Conservation (phyloP, 2,113 vertebrate genomes). For the Heliornis fulica region DNA sequence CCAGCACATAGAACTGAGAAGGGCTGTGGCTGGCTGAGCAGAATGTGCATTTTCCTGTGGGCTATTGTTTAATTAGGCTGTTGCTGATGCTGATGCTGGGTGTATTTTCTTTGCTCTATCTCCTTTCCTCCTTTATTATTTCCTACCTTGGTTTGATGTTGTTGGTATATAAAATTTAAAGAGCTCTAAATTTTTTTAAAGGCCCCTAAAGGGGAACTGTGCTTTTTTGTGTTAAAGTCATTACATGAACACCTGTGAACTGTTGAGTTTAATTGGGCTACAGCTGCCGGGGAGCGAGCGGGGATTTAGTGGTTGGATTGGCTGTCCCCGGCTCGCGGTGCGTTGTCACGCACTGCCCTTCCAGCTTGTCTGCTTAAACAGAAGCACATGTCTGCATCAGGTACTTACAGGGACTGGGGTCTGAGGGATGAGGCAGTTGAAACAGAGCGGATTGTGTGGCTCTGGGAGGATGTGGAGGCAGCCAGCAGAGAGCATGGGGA, state of each 20-base stretch:
- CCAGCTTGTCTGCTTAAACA: background rate
- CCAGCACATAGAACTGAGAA: background rate
- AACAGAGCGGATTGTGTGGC: background rate
- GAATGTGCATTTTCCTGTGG: slow-evolving; percentile 11
- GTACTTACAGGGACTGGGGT: background rate
- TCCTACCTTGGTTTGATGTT: slow-evolving; percentile 78
- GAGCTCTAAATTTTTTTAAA: slow-evolving; percentile 80
- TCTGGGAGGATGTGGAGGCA: background rate
- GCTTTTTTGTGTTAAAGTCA: slow-evolving; percentile 72
- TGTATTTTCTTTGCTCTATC: slow-evolving; percentile 32
- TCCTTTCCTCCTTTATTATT: slow-evolving; percentile 70
- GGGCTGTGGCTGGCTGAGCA: background rate
- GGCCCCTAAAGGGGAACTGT: slow-evolving; percentile 75
- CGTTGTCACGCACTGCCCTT: background rate
- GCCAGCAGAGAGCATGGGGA: background rate
- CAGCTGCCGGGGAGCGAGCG: slow-evolving; percentile 71
- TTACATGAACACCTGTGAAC: slow-evolving; percentile 79
- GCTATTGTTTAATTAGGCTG: slow-evolving; percentile 50
- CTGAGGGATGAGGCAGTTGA: background rate
- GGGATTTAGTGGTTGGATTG: slow-evolving; percentile 52
- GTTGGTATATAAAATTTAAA: slow-evolving; percentile 83
- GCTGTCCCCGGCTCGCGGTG: slow-evolving; percentile 8
- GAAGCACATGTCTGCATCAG: background rate
- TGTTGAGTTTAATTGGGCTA: slow-evolving; percentile 78
- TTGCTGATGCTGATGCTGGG: slow-evolving; percentile 7